Evolutionary conservation across 1,140 invertebrate genomes (phyloP), one percentile per base, ranked within the genome.

Genomic region (Chironomus striatipennis): DNA sequence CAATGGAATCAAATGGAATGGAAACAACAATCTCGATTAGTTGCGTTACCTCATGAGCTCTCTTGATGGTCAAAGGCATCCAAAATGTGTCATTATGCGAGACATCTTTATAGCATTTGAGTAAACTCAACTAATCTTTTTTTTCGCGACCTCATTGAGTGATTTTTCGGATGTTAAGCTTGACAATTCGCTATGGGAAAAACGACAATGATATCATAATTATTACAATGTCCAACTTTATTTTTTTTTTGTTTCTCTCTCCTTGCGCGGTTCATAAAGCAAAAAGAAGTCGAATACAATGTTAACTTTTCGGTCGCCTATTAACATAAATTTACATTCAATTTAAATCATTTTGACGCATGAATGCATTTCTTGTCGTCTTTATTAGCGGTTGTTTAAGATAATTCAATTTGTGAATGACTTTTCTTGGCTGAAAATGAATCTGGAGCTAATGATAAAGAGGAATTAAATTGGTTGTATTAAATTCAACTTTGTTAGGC

Each of bases 251-350:
- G 65, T 21, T 18, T 70, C 65, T 70, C 6, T 21, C 24, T 34
- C 5, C 24, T 34, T 34, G 24, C 24, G 24, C 24, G 24, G 24
- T 34, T 34, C 24, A 34, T 34, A 34, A 34, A 34, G 24, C 24
- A n/a, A n/a, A n/a, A n/a, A n/a, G n/a, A n/a, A n/a, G n/a, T n/a
- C 5, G 24, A 34, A 34, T 5, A 34, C 24, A 34, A 34, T 34
- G 24, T 34, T 34, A 34, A 34, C 24, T 34, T 34, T 34, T 34
- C 5, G n/a, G 17, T 18, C 2, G 65, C 65, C n/a, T 17, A 70
- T 70, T 70, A 70, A 21, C 65, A 70, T 70, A 70, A 70, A 70
- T 70, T 70, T 70, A 21, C 17, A 70, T 70, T 70, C 65, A 70
- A 70, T 70, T 70, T 70, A 70, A 70, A 20, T 70, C 65, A 70